Conservation (phyloP, 2,888 invertebrate genomes). For the Coleophora flavipennella region DNA sequence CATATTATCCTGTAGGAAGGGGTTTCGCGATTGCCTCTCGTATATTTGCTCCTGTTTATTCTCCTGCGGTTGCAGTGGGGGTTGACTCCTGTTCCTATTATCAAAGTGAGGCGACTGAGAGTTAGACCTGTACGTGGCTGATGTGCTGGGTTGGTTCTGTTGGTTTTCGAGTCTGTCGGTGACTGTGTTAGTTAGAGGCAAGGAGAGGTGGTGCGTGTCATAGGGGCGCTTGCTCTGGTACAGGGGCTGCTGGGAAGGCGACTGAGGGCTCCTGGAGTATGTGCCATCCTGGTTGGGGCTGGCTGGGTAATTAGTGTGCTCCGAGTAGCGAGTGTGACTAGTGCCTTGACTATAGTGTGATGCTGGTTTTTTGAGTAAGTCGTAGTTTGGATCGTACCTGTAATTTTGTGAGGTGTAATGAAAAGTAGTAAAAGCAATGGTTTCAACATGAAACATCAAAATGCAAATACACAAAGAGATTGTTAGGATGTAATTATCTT, state of each 20-base stretch:
- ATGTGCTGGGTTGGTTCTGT: conserved; percentile 53
- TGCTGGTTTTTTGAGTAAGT: conserved; percentile 66
- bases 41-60: conserved; percentile 43
- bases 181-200: conserved; percentile 57
- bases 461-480: too few species aligned
- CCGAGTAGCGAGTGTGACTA: conserved; percentile 53
- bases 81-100: conserved; percentile 51
- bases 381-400: conserved; percentile 71
- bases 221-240: conserved; percentile 53
- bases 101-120: conserved; percentile 66
- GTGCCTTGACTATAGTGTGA: conserved; percentile 64
- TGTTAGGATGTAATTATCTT: conserved; percentile 22
- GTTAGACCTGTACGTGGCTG: conserved; percentile 51
- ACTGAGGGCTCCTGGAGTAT: conserved; percentile 66
- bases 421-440: conserved; percentile 10
- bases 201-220: conserved; percentile 60
- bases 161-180: conserved; percentile 51
- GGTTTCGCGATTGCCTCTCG: conserved; percentile 51
- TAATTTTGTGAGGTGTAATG: conserved; percentile 26
- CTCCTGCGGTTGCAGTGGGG: conserved; percentile 32
- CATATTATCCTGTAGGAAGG: conserved; percentile 50
- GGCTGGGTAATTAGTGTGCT: conserved; percentile 47
- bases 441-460: neutral
- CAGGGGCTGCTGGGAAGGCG: conserved; percentile 52
- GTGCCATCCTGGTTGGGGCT: conserved; percentile 60